Evolutionary conservation across 2,113 vertebrate species (phyloP).

Genomic region (Hydropotes inermis): DNA sequence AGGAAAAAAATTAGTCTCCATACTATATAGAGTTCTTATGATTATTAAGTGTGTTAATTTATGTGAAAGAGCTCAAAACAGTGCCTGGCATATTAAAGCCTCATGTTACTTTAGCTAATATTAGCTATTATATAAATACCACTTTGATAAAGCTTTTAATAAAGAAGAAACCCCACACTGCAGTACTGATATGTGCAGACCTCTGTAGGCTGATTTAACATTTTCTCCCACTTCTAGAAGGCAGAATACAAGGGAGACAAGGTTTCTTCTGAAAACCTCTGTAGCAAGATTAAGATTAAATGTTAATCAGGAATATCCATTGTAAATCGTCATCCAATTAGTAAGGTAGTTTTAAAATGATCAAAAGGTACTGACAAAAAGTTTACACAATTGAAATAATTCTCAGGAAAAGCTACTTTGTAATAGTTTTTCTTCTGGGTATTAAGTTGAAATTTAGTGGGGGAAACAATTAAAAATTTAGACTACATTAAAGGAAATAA

Average conservation of each 20-base stretch:
- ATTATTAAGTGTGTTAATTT: not conserved
- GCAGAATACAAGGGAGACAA: not conserved
- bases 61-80: not conserved
- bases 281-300: not conserved
- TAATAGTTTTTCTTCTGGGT: not conserved
- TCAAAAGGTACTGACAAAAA: not conserved
- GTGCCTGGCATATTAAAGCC: not conserved
- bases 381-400: not conserved
- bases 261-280: not conserved
- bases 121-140: not conserved
- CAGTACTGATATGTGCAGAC: not conserved
- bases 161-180: not conserved
- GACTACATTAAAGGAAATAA: not conserved
- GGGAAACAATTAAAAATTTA: not conserved
- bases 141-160: not conserved
- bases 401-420: not conserved
- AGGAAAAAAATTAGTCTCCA: not conserved
- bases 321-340: not conserved
- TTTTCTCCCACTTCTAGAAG: not conserved
- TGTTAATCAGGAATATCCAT: not conserved
- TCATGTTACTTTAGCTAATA: not conserved
- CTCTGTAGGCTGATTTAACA: not conserved
- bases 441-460: not conserved
- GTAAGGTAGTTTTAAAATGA: not conserved
- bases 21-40: not conserved